These are phyloP conservation scores for Pherbina coryleti DNA, from an alignment of 2,888 invertebrate species.

Conservation along the genomic window DNA sequence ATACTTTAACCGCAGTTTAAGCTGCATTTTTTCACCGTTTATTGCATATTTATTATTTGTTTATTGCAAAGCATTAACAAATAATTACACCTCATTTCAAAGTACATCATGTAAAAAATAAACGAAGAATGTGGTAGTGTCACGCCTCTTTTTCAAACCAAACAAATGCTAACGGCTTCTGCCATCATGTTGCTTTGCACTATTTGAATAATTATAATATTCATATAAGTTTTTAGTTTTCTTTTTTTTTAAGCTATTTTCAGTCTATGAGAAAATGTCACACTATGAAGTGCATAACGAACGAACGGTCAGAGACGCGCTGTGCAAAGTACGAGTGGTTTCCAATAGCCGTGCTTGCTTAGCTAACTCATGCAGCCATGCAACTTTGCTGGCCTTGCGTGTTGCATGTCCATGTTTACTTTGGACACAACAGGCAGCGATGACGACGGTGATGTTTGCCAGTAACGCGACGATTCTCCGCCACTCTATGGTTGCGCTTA, in stretches of 20 bases:
- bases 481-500: background rate
- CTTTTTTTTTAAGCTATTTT: conserved; percentile 2
- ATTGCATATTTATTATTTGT: conserved; percentile 46
- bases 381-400: conserved; percentile 26
- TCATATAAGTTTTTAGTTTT: background rate
- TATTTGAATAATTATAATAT: conserved; percentile 27
- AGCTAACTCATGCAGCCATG: conserved; percentile 2
- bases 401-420: conserved; percentile 33
- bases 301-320: background rate
- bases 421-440: conserved; percentile 1
- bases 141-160: conserved; percentile 4
- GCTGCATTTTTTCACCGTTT: background rate
- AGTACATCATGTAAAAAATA: conserved; percentile 10
- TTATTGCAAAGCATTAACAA: conserved; percentile 46
- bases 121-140: background rate
- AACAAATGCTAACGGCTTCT: conserved; percentile 28
- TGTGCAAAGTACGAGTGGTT: background rate
- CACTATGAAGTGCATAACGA: conserved; percentile 29
- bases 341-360: background rate
- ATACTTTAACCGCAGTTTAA: background rate
- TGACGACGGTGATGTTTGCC: conserved; percentile 8
- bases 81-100: conserved; percentile 34
- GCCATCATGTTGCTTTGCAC: conserved; percentile 32
- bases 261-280: conserved; percentile 39
- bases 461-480: background rate